A percentile compares a stretch with the other conserved stretches of the same genome.
Conservation (phyloP, 2,113 vertebrate genomes). For the Cromileptes altivelis region DNA sequence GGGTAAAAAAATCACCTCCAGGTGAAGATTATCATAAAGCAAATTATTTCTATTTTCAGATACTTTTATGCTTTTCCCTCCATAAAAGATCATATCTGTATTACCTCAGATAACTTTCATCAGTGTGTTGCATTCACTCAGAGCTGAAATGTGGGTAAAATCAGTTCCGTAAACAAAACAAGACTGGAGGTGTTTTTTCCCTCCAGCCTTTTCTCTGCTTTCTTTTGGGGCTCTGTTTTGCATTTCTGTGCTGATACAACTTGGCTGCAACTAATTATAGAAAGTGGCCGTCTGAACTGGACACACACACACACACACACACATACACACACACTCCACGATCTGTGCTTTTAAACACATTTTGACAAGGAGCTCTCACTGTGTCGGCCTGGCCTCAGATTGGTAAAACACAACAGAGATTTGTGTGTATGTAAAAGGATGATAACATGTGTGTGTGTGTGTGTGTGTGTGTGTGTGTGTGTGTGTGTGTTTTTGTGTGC, state of each 20-base stretch:
- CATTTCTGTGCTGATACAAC: slow-evolving; percentile 60
- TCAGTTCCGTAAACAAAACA: slow-evolving; percentile 15
- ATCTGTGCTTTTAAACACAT: slow-evolving; percentile 37
- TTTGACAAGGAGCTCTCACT: slow-evolving; percentile 43
- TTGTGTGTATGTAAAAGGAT: neutral
- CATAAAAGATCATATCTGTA: neutral
- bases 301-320: slow-evolving; percentile 12
- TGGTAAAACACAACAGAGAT: slow-evolving; percentile 25
- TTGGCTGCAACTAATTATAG: slow-evolving; percentile 73
- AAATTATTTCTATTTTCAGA: neutral
- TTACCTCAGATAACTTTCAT: neutral
- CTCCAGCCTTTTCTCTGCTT: slow-evolving; percentile 7
- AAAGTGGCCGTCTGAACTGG: slow-evolving; percentile 45
- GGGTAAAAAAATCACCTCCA: neutral
- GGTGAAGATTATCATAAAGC: slow-evolving; percentile 12
- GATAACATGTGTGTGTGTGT: neutral
- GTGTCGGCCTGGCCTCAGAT: slow-evolving; percentile 10
- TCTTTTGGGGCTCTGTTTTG: slow-evolving; percentile 41
- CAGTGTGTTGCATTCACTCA: slow-evolving; percentile 10
- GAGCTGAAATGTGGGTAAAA: slow-evolving; percentile 20
- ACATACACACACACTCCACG: neutral
- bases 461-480: slow-evolving; percentile 19
- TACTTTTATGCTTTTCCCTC: slow-evolving; percentile 2
- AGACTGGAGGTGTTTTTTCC: slow-evolving; percentile 8
- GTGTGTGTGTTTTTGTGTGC: neutral